phyloP scores from a whole-genome alignment of 2,888 invertebrate genomes.

The Bellardia bayeri region DNA sequence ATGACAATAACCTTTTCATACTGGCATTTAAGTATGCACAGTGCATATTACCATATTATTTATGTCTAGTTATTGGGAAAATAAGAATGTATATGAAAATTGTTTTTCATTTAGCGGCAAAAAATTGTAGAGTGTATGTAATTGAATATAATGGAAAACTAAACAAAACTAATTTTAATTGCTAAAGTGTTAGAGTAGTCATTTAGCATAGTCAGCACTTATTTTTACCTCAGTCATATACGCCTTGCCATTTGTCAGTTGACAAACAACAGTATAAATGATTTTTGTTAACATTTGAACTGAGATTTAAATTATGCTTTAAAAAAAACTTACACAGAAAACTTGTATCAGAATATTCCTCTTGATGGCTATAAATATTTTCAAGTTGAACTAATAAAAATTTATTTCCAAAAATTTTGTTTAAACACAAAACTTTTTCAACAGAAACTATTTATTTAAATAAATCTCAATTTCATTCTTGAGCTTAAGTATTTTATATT shows the following conservation, averaged over 20 bases:
- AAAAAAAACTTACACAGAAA: too few relatives aligned
- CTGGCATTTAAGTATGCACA: background rate
- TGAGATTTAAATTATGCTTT: too few relatives aligned
- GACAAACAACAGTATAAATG: background rate
- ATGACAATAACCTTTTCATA: conserved; percentile 28
- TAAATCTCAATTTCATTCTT: conserved; percentile 31
- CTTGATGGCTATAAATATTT: too few relatives aligned
- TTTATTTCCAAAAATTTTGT: background rate
- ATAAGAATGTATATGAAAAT: conserved; percentile 15
- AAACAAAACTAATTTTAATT: background rate
- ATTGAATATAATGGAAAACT: conserved; percentile 3
- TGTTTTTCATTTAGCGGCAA: background rate
- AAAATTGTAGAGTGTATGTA: background rate
- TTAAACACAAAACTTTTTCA: background rate
- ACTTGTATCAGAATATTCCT: too few relatives aligned
- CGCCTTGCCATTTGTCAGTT: background rate
- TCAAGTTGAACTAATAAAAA: background rate
- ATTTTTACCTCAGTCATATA: background rate
- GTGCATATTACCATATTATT: conserved; percentile 6
- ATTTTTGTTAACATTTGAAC: too few relatives aligned
- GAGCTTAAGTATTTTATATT: background rate
- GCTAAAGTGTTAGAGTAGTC: background rate
- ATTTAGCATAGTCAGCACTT: background rate
- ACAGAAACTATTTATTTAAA: conserved; percentile 40
- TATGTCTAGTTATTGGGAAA: conserved; percentile 23